Evolutionary conservation across 2,888 invertebrate genomes (phyloP).

Genomic region (Cryptophagus acutangulus): DNA sequence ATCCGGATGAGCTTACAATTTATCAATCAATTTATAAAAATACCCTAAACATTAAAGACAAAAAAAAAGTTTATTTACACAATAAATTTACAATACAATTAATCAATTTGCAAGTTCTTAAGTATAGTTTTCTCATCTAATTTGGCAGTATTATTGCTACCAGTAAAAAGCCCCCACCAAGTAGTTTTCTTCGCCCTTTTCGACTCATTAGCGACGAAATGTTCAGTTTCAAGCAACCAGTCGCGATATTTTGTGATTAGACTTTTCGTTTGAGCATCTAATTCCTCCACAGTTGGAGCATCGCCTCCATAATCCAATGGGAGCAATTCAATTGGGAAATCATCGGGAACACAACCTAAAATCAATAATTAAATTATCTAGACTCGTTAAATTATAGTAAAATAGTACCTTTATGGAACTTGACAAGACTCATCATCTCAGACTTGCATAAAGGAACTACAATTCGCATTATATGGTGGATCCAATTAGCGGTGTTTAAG

Average conservation of each 20-base stretch:
- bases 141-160: conserved; percentile 29
- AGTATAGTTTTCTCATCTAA: conserved; percentile 38
- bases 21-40: too few species aligned
- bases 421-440: conserved; percentile 57
- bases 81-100: not conserved
- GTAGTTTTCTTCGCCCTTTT: conserved; percentile 43
- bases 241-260: conserved; percentile 57
- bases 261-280: conserved; percentile 54
- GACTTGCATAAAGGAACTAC: conserved; percentile 61
- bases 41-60: too few species aligned
- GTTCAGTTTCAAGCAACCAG: conserved; percentile 59
- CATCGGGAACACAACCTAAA: conserved; percentile 41
- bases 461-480: conserved; percentile 64
- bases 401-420: conserved; percentile 51
- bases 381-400: too few species aligned
- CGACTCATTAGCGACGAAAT: conserved; percentile 51
- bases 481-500: conserved; percentile 62
- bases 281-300: conserved; percentile 51
- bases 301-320: conserved; percentile 61
- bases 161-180: conserved; percentile 42
- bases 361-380: too few species aligned
- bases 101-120: conserved; percentile 45
- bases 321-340: conserved; percentile 43
- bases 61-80: too few species aligned
- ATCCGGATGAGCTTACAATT: too few species aligned